These are phyloP conservation scores for Pyralis farinalis DNA, from an alignment of 2,888 invertebrate genomes.

Conservation along the genomic window DNA sequence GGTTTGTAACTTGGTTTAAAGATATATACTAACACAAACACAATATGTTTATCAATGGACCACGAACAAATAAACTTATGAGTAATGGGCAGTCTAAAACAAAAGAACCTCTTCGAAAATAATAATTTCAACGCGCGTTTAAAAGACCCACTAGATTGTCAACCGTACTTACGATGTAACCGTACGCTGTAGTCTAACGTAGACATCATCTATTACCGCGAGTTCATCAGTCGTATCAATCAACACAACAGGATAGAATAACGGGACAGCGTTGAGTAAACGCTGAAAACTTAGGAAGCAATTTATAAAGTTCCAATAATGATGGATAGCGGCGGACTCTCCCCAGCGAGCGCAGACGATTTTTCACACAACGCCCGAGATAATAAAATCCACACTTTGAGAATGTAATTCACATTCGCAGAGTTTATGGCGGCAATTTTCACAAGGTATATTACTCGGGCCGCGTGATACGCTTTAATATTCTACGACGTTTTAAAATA, in stretches of 20 bases:
- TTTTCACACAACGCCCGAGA: conserved; percentile 53
- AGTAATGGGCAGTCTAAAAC: no score
- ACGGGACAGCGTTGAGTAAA: conserved; percentile 18
- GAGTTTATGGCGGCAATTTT: conserved; percentile 71
- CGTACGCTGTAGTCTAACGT: no score
- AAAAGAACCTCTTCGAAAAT: no score
- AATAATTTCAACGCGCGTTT: no score
- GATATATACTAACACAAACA: no score
- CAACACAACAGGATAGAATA: conserved; percentile 28
- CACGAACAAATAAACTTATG: no score
- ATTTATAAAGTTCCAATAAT: conserved; percentile 76
- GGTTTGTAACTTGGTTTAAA: no score
- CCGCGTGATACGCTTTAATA: conserved; percentile 67
- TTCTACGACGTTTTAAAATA: conserved; percentile 71
- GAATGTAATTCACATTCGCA: conserved; percentile 64
- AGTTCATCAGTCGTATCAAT: conserved; percentile 35
- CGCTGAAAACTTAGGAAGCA: conserved; percentile 54
- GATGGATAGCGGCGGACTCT: conserved; percentile 55
- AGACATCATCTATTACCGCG: conserved; percentile 7
- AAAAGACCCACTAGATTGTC: no score
- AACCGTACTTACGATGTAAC: no score
- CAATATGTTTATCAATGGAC: no score
- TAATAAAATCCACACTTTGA: conserved; percentile 73
- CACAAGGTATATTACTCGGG: conserved; percentile 59
- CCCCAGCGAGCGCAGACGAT: conserved; percentile 30